These are phyloP conservation scores for Protonibea diacanthus DNA, from an alignment of 2,797 vertebrate species.

Conservation along the genomic window DNA sequence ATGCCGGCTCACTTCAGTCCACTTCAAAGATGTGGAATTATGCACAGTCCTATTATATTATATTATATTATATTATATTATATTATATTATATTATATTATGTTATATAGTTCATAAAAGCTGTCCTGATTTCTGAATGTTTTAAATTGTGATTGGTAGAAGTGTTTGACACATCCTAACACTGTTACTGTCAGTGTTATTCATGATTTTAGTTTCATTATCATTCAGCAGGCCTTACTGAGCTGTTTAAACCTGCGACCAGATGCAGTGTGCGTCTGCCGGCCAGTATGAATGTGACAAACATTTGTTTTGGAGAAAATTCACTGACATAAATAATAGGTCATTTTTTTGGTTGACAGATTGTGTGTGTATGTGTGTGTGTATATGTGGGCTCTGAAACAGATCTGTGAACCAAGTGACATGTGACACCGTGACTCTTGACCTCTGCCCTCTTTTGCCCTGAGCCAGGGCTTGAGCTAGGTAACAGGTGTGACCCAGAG, in stretches of 20 bases:
- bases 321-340: constrained; percentile 31
- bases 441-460: constrained; percentile 54
- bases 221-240: neutral
- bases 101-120: neutral
- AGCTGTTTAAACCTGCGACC: neutral
- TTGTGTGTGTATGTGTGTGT: constrained; percentile 15
- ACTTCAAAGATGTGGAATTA: constrained; percentile 6
- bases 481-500: constrained; percentile 83
- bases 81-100: neutral
- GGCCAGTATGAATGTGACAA: neutral
- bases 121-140: neutral
- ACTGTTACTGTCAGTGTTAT: neutral
- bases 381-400: constrained; percentile 28
- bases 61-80: neutral
- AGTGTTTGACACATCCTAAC: neutral
- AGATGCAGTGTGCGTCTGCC: neutral
- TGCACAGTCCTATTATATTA: neutral
- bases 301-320: constrained; percentile 2
- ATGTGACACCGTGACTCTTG: constrained; percentile 69
- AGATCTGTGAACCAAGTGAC: constrained; percentile 60
- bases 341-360: constrained; percentile 31
- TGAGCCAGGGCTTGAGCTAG: constrained; percentile 56
- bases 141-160: neutral
- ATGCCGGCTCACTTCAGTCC: neutral
- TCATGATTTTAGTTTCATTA: neutral